Base-by-base conservation (phyloP, 1,140 invertebrate species). In the Saccostrea glomerata region DNA sequence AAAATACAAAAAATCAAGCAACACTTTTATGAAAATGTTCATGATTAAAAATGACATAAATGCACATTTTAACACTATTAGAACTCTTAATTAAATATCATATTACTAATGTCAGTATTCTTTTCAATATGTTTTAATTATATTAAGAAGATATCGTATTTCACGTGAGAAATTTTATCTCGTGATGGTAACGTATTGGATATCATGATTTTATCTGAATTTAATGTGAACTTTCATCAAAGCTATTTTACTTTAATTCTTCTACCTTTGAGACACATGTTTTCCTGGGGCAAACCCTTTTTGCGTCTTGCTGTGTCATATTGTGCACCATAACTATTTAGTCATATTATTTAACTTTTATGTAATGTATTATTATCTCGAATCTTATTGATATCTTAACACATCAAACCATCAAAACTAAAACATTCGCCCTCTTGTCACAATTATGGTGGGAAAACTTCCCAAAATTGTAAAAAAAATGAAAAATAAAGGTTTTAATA, bases 141-240 rank as follows among this genome's bases (percentile, higher is more conserved):
- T n/a, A n/a, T n/a, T 77, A 7, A 36, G 15, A 36, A 30, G 15
- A 30, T 77, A 36, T 77, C 70, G 15, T 77, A 77, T 77, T 77
- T 77, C 70, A 25, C 70, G 25, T 77, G 70, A 30, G 25, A 36
- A 77, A 77, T 77, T 77, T 77, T 15, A 77, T 77, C 70, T 77
- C 15, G 12, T 77, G 12, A 15, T 15, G 30, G 23, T 11, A 77
- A 77, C 23, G 70, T 36, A 30, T 77, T 25, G 25, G 70, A 25
- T 36, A 77, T 77, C 70, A 9, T 25, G 70, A 77, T 77, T 77
- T 77, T 77, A 77, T 77, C 70, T 77, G 70, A 30, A 30, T 77
- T 77, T 30, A 77, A 77, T 77, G 70, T 77, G 70, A 25, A 77
- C 30, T 15, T 77, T 25, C 23, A 36, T 25, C 70, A 36, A 36